Evolutionary conservation across 37 sponge, comb jelly and placozoan species (phyloP), one percentile per base, ranked within the genome.

Genomic region (Diacarnus erythraeanus): DNA sequence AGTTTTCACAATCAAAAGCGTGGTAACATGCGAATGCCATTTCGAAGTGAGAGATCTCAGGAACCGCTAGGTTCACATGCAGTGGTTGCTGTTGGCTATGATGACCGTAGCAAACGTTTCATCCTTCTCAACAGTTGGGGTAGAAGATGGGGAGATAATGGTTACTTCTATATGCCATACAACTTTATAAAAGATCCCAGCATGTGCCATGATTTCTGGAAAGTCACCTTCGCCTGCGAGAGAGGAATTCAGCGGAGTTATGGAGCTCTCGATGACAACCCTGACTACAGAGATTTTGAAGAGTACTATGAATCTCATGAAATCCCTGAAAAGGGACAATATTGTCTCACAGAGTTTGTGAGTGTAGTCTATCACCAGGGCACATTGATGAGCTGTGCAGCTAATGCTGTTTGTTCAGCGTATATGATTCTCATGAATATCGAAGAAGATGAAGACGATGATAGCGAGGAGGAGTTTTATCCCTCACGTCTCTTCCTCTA

Each of bases 111-210:
- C 21, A 56, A 44, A 29, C 74, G 25, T 2, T 2, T 74, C 57
- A 74, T 56, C 4, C 35, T 74, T 25, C 57, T 74, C 22, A 74
- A 74, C 35, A 74, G 74, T 58, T 74, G 74, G 74, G 74, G 74
- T 10, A 17, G 23, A 57, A 58, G 6, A 5, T 74, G 74, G 74
- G 74, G 74, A 74, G 74, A 74, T n/a, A 20, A 42, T 5, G 74
- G 74, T 8, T 74, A 74, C 18, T 74, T 74, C 57, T 74, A 74
- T 35, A 74, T 74, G 74, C 74, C 74, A 4, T 74, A 74, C 18
- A 58, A 51, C 74, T 51, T 74, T 30, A 74, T 74, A 2, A 3
- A 15, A 22, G 57, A 74, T 42, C 34, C 74, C 18, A 6, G 31
- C 34, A 10, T 74, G 35, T 74, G 74, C 58, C 35, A 20, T n/a